Evolutionary conservation across 1,140 invertebrate genomes (phyloP).

Genomic region (Drosophila suzukii): DNA sequence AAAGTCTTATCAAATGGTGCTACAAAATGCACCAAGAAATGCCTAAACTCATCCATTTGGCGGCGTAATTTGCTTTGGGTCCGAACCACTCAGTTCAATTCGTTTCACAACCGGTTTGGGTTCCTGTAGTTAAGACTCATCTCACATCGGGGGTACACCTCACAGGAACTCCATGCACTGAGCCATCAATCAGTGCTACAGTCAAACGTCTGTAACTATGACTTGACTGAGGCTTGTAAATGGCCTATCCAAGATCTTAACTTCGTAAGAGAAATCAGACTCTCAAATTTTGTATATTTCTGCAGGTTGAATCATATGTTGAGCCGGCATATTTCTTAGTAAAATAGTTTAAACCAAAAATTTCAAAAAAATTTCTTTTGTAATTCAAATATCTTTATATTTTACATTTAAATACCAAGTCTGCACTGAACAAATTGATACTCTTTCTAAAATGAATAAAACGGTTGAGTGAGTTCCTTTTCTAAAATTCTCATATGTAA

Average conservation of each 20-base stretch:
- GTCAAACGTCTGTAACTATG: conserved; percentile 2
- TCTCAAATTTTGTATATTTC: background rate
- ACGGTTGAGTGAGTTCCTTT: too few species aligned
- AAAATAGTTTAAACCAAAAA: too few species aligned
- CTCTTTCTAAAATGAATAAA: too few species aligned
- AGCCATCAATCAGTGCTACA: conserved; percentile 36
- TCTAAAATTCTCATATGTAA: too few species aligned
- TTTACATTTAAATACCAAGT: too few species aligned
- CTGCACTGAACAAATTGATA: too few species aligned
- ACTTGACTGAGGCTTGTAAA: background rate
- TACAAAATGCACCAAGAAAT: conserved; percentile 22
- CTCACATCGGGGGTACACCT: conserved; percentile 14
- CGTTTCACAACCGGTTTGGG: conserved; percentile 40
- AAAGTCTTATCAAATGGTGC: conserved; percentile 22
- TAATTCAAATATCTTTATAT: too few species aligned
- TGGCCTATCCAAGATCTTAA: background rate
- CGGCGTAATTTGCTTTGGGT: conserved; percentile 8
- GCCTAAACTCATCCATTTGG: conserved; percentile 14
- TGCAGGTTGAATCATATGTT: background rate
- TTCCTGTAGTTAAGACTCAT: conserved; percentile 34
- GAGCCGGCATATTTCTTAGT: too few species aligned
- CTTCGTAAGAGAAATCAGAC: background rate
- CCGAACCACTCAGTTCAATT: conserved; percentile 10
- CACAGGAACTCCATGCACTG: conserved; percentile 24
- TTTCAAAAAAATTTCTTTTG: too few species aligned